These are phyloP conservation scores for Entomyzon cyanotis DNA, from an alignment of 2,113 vertebrate species.

Conservation along the genomic window DNA sequence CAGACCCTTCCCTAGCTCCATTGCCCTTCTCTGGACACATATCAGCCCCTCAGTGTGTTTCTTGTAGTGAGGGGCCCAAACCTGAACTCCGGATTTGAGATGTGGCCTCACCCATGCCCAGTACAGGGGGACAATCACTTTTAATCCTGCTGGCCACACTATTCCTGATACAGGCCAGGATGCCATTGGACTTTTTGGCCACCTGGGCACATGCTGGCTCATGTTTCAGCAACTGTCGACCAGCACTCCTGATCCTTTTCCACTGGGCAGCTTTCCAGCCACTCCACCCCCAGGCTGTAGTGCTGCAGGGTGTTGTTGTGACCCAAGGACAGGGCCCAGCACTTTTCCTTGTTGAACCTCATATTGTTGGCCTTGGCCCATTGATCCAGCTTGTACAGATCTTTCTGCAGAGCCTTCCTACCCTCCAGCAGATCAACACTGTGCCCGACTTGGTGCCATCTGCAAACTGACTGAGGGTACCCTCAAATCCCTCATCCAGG, in stretches of 20 bases:
- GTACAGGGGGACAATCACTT: too few species aligned
- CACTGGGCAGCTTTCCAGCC: not conserved
- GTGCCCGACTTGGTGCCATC: not conserved
- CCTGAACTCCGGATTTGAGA: not conserved
- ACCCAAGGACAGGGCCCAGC: not conserved
- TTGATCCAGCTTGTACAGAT: not conserved
- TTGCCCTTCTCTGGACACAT: not conserved
- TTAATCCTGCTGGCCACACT: not conserved
- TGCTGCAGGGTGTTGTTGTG: not conserved
- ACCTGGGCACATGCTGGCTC: fast-evolving
- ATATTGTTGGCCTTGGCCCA: fast-evolving
- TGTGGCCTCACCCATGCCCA: not conserved
- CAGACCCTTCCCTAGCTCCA: not conserved
- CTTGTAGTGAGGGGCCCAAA: not conserved
- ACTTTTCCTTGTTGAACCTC: not conserved
- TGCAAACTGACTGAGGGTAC: not conserved
- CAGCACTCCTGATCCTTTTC: not conserved
- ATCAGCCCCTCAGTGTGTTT: not conserved
- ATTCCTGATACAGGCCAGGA: not conserved
- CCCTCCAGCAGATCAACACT: not conserved
- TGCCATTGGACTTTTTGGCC: not conserved
- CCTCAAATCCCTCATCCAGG: not conserved
- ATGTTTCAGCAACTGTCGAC: not conserved
- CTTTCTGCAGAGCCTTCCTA: not conserved
- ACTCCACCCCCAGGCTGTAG: not conserved